A percentile compares a stretch with the other conserved stretches of the same genome.
These are phyloP conservation scores for Morone saxatilis DNA, from an alignment of 2,113 vertebrate species.

Conservation along the genomic window DNA sequence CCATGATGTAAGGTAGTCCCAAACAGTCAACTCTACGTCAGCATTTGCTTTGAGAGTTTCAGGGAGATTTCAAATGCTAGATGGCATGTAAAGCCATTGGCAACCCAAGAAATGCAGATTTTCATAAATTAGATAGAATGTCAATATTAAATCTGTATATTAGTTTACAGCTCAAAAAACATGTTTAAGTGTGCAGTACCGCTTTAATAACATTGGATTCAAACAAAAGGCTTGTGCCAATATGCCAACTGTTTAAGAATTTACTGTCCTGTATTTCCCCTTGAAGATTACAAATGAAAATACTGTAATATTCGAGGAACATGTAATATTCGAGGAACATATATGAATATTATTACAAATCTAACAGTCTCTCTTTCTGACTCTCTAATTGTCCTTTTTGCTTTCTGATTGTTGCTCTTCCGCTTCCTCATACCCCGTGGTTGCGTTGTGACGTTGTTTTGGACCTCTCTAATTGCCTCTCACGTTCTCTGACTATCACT, in stretches of 20 bases:
- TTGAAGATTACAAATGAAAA: neutral
- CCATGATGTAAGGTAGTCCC: too few relatives aligned
- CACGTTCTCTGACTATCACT: neutral
- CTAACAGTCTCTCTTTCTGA: neutral
- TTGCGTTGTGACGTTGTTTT: neutral
- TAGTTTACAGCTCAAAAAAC: too few relatives aligned
- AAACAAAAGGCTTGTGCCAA: neutral
- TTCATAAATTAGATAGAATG: too few relatives aligned
- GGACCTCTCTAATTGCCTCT: neutral
- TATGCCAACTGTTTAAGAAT: neutral
- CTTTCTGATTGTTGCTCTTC: slow-evolving; percentile 1
- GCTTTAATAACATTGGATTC: neutral
- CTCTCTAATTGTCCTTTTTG: neutral
- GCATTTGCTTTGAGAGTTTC: too few relatives aligned
- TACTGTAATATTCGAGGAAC: neutral
- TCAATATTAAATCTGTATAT: too few relatives aligned
- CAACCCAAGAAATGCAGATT: too few relatives aligned
- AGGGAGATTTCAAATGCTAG: too few relatives aligned
- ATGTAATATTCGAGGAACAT: neutral
- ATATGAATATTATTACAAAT: neutral
- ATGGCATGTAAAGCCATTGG: too few relatives aligned
- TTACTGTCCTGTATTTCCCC: neutral
- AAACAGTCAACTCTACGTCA: too few relatives aligned
- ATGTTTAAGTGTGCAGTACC: too few relatives aligned
- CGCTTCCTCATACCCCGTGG: neutral